Conservation (phyloP, 2,113 vertebrate genomes). For the Danio rerio region DNA sequence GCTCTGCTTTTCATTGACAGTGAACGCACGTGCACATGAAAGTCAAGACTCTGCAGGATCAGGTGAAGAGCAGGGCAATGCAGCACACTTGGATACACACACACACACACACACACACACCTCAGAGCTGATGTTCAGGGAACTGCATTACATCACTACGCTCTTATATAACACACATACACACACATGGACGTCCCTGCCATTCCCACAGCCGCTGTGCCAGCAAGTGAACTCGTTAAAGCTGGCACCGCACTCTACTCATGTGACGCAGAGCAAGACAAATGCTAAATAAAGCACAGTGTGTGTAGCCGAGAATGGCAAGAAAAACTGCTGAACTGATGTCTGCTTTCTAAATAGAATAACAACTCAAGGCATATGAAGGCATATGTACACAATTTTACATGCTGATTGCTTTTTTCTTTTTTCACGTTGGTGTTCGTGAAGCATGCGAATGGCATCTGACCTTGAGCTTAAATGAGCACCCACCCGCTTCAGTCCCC, state of each 20-base stretch:
- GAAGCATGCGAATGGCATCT: no score
- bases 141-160: slow-evolving; percentile 75
- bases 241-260: not conserved
- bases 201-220: slow-evolving; percentile 64
- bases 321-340: slow-evolving; percentile 1
- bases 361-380: no score
- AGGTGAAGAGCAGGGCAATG: slow-evolving; percentile 64
- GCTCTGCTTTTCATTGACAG: slow-evolving; percentile 4
- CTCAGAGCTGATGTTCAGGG: slow-evolving; percentile 65
- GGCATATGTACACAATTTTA: no score
- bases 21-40: not conserved
- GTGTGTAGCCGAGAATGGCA: not conserved
- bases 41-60: slow-evolving; percentile 42
- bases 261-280: not conserved
- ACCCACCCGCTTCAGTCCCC: no score
- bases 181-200: slow-evolving; percentile 61
- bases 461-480: no score
- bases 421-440: not conserved
- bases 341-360: not conserved
- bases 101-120: slow-evolving; percentile 9
- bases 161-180: slow-evolving; percentile 70
- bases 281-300: slow-evolving; percentile 22
- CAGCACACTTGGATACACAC: slow-evolving; percentile 32
- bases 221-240: slow-evolving; percentile 42
- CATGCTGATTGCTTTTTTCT: not conserved